A percentile compares a stretch with the other conserved stretches of the same genome.
phyloP scores from a whole-genome alignment of 2,888 invertebrate genomes.

The Watsonalla binaria region DNA sequence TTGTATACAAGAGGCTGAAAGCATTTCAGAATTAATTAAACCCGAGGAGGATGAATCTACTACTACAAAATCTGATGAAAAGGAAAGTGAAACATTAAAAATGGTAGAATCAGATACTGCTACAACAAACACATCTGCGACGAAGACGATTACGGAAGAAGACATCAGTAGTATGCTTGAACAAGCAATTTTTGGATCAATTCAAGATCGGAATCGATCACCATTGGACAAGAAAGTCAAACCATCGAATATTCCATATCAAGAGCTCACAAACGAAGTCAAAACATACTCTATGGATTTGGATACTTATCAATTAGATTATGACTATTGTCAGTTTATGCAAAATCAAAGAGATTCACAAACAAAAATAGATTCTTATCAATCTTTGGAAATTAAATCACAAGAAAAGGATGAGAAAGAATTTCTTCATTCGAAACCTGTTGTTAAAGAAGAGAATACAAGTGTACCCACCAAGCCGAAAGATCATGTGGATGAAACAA shows the following conservation, averaged over 20 bases:
- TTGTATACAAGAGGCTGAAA: background rate
- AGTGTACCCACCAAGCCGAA: background rate
- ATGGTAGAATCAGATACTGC: conserved; percentile 4
- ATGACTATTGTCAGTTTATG: conserved; percentile 47
- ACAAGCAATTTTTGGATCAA: conserved; percentile 81
- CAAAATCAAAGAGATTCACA: conserved; percentile 20
- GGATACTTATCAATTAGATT: conserved; percentile 50
- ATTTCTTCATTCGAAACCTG: background rate
- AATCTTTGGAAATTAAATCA: background rate
- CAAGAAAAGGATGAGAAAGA: background rate
- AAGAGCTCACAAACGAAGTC: conserved; percentile 51
- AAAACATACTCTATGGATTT: conserved; percentile 56
- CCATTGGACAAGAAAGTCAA: conserved; percentile 22
- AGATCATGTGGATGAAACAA: background rate
- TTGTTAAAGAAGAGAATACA: background rate
- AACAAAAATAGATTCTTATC: conserved; percentile 1
- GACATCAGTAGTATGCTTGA: conserved; percentile 51
- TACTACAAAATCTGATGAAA: background rate
- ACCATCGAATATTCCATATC: conserved; percentile 41
- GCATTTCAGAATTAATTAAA: background rate
- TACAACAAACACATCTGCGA: conserved; percentile 2
- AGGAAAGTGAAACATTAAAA: background rate
- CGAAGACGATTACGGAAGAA: conserved; percentile 23
- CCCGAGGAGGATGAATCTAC: background rate
- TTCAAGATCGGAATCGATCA: conserved; percentile 71